Conservation (phyloP, 2,888 invertebrate species). For the Oscheius sp. region DNA sequence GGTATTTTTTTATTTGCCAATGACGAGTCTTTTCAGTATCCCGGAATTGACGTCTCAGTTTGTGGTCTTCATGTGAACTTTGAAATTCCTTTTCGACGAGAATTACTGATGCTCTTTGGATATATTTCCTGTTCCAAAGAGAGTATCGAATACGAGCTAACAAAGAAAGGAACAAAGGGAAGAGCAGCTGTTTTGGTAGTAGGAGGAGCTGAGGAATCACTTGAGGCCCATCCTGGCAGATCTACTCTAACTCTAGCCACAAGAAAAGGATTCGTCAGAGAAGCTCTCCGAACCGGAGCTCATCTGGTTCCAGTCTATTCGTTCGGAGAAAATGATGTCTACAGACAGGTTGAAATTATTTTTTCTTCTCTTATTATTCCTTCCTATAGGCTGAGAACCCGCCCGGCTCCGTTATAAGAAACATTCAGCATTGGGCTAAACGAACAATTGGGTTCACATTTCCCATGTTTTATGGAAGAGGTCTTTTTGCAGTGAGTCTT, state of each 20-base stretch:
- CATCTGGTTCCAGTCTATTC: conserved; percentile 71
- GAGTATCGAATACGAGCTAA: conserved; percentile 35
- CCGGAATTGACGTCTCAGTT: conserved; percentile 47
- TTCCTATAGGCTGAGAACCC: conserved; percentile 27
- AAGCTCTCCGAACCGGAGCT: conserved; percentile 65
- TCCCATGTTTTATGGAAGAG: conserved; percentile 75
- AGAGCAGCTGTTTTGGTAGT: conserved; percentile 23
- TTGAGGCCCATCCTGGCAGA: conserved; percentile 55
- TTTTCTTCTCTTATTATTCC: background rate
- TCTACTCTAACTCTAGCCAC: conserved; percentile 48
- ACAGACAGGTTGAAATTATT: conserved; percentile 38
- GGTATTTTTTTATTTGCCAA: background rate
- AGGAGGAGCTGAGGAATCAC: conserved; percentile 55
- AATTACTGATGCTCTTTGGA: conserved; percentile 71
- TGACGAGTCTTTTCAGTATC: conserved; percentile 59
- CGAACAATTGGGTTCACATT: conserved; percentile 69
- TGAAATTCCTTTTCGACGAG: conserved; percentile 48
- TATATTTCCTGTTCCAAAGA: conserved; percentile 50
- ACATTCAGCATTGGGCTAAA: conserved; percentile 45
- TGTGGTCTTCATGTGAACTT: conserved; percentile 52
- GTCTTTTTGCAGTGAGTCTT: conserved; percentile 78
- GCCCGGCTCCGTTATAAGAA: conserved; percentile 36
- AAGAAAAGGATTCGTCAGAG: conserved; percentile 53
- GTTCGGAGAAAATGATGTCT: conserved; percentile 72
- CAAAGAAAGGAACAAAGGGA: conserved; percentile 22